Evolutionary conservation across 2,797 vertebrate genomes (phyloP).

Genomic region (Melanotaenia pygmaea): DNA sequence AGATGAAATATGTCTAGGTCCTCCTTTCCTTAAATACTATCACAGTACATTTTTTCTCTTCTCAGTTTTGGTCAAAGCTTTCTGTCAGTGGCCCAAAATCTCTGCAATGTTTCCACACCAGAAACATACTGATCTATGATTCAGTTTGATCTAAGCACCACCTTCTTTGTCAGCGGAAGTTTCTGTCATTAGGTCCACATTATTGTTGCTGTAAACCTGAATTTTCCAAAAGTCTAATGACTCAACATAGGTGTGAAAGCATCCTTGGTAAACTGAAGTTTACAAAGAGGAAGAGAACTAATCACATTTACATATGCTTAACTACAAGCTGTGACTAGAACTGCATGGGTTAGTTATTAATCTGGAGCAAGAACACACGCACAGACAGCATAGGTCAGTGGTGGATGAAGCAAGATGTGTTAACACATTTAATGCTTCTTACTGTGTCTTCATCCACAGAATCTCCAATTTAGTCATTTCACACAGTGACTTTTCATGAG

Average conservation of each 20-base stretch:
- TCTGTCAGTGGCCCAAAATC: background rate
- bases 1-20: background rate
- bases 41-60: background rate
- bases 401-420: conserved; percentile 29
- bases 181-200: background rate
- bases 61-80: background rate
- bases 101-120: background rate
- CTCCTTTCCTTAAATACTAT: background rate
- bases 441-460: conserved; percentile 4
- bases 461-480: background rate
- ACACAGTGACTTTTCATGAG: conserved; percentile 6
- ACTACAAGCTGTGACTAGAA: background rate
- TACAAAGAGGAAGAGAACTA: background rate
- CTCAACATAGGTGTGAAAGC: background rate
- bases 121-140: background rate
- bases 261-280: background rate
- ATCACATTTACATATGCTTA: conserved; percentile 13
- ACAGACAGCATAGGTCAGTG: conserved; percentile 27
- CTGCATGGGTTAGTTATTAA: conserved; percentile 28
- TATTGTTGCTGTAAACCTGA: too few species aligned
- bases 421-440: conserved; percentile 5
- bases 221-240: background rate
- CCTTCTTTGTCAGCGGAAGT: background rate
- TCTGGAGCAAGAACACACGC: conserved; percentile 24
- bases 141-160: background rate